Base-by-base conservation (phyloP, 2,113 vertebrate species). In the Ammodytes marinus region DNA sequence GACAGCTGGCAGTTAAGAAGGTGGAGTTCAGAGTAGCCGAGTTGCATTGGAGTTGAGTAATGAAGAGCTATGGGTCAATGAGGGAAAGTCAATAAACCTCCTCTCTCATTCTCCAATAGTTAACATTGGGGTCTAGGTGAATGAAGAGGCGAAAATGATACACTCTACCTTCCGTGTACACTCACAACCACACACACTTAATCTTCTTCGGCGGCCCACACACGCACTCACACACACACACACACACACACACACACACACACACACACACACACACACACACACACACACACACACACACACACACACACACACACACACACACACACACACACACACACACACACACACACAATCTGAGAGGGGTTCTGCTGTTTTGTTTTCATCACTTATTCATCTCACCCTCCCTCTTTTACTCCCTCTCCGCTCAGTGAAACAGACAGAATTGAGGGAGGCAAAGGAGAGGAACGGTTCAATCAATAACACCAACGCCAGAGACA, bases 351-450 rank as follows among this genome's bases (percentile, higher is more conserved):
- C 94, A n/a, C 59, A 91, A 94, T 94, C 90, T 64, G 83, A 89
- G 84, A 86, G 91, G 88, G 91, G 88, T 93, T 94, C 91, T 86
- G 90, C 92, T 95, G 92, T 94, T 95, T 96, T 95, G 94, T 96
- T 95, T 94, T 95, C 93, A 95, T 95, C 91, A 95, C 90, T 96
- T 95, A 95, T 96, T 95, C 91, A 95, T 95, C 90, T 82, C 89
- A 59, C 80, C 81, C 91, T 85, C 85, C 85, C 81, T 88, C 83
- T 89, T 86, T 94, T 86, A 79, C 87, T 88, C 79, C 58, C 80
- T 87, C 88, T 90, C 84, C 49, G 49, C 92, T 92, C 92, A 94
- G 89, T 76, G 74, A 94, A 94, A 94, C 90, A 88, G 93, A 94
- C 91, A 92, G 92, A 93, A 95, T 91, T 94, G 93, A 94, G 87